Evolutionary conservation across 2,797 vertebrate genomes (phyloP).

Genomic region (Clamator glandarius): DNA sequence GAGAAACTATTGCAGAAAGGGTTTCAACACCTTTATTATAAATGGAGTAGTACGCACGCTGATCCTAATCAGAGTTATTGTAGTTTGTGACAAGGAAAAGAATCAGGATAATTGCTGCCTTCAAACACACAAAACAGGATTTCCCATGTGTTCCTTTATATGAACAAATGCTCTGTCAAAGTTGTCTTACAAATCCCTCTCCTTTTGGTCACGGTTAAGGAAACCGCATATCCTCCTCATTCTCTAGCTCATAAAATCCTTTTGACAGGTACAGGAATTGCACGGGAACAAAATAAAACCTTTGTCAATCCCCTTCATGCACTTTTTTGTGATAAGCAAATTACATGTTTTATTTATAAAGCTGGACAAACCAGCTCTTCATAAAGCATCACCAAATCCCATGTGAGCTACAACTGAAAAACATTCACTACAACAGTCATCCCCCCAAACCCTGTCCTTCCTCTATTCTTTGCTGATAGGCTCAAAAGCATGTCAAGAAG

Average conservation of each 20-base stretch:
- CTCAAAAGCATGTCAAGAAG: background rate
- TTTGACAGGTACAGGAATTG: background rate
- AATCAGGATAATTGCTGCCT: background rate
- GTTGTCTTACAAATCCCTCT: background rate
- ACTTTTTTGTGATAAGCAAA: background rate
- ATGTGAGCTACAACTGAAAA: background rate
- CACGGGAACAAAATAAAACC: fast-evolving
- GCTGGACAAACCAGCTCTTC: background rate
- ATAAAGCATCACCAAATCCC: background rate
- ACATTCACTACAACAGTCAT: background rate
- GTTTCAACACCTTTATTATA: background rate
- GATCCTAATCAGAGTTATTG: background rate
- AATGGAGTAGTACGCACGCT: background rate
- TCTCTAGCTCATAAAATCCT: background rate
- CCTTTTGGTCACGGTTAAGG: background rate
- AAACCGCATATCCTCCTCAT: background rate
- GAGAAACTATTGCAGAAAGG: background rate
- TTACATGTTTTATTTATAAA: background rate
- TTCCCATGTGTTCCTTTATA: background rate
- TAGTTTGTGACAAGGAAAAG: background rate
- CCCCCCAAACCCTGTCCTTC: background rate
- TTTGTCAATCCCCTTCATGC: background rate
- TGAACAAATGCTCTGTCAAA: background rate
- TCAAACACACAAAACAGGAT: background rate
- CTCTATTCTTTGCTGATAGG: background rate